Percentiles rank a stretch among this genome's conserved stretches.
Conservation (phyloP, 37 sponge, comb jelly and placozoan genomes). For the Dysidea cf. avara region DNA sequence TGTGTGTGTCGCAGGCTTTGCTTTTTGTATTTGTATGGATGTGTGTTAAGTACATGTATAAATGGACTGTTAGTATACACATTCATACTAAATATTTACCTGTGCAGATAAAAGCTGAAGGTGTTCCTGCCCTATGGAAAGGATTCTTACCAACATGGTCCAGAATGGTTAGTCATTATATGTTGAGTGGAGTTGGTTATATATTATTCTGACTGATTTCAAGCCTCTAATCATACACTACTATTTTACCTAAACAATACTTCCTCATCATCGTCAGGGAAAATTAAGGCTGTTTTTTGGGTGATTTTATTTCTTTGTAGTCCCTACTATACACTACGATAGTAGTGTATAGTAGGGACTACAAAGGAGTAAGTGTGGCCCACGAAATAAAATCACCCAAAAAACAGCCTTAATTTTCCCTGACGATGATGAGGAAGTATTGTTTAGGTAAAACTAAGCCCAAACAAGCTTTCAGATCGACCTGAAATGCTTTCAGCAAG, state of each 20-base stretch:
- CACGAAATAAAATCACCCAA: no score
- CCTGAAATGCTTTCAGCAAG: no score
- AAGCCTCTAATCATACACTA: not conserved
- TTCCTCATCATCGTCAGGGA: not conserved
- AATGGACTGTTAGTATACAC: no score
- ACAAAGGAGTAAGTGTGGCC: no score
- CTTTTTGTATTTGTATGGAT: not conserved
- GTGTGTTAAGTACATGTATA: not conserved
- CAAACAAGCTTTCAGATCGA: no score
- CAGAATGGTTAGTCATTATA: conserved; percentile 67
- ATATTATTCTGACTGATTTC: not conserved
- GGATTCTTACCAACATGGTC: conserved; percentile 87
- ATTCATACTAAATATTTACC: not conserved
- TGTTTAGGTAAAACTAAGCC: no score
- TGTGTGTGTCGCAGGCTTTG: not conserved
- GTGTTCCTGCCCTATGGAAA: conserved; percentile 76
- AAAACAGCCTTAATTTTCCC: no score
- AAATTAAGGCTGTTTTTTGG: no score
- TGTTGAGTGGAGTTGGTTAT: not conserved
- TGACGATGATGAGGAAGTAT: no score
- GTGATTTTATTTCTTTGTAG: no score
- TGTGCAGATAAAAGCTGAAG: conserved; percentile 74
- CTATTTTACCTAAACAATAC: not conserved
- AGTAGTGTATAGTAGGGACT: no score
- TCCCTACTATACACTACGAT: no score